Conservation (phyloP, 2,888 invertebrate genomes). For the Imbricaverruca yamaguchii region DNA sequence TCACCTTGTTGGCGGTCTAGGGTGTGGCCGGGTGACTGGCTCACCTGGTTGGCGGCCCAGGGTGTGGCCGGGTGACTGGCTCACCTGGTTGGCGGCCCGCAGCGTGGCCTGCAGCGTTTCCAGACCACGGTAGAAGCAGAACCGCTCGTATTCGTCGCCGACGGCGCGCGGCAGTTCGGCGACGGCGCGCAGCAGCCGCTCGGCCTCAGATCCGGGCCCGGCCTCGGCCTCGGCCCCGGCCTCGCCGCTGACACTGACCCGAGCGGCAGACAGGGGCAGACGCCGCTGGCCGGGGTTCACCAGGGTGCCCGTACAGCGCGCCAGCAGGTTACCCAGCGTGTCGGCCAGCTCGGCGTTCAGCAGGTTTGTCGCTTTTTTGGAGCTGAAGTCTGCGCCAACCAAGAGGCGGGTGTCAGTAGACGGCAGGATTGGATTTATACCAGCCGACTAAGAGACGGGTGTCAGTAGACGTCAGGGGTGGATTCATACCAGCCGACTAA, state of each 20-base stretch:
- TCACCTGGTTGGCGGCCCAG: too few relatives aligned
- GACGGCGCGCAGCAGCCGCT: slow-evolving; percentile 24
- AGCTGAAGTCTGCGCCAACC: slow-evolving; percentile 66
- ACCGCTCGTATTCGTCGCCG: slow-evolving; percentile 58
- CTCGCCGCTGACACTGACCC: slow-evolving; percentile 7
- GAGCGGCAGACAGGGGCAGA: slow-evolving; percentile 47
- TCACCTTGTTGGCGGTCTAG: too few relatives aligned
- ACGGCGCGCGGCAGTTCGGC: slow-evolving; percentile 42
- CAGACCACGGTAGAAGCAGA: slow-evolving; percentile 73
- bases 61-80: too few relatives aligned
- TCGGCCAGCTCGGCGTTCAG: slow-evolving; percentile 86
- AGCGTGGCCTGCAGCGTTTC: slow-evolving; percentile 66
- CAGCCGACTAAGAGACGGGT: slow-evolving; percentile 35
- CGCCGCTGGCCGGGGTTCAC: slow-evolving; percentile 72
- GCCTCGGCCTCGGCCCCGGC: slow-evolving; percentile 19
- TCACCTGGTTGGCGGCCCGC: slow-evolving; percentile 60
- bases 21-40: too few relatives aligned
- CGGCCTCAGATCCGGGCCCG: slow-evolving; percentile 7
- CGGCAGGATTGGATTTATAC: too few relatives aligned
- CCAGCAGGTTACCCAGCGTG: slow-evolving; percentile 81
- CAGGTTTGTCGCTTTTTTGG: slow-evolving; percentile 61
- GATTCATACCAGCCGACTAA: too few relatives aligned
- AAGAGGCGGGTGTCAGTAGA: too few relatives aligned
- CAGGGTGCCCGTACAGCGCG: slow-evolving; percentile 63
- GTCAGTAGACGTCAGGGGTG: too few relatives aligned